Percentiles rank a stretch among this genome's conserved stretches.
These are phyloP conservation scores for Tribolium madens DNA, from an alignment of 1,140 invertebrate genomes.

Conservation along the genomic window DNA sequence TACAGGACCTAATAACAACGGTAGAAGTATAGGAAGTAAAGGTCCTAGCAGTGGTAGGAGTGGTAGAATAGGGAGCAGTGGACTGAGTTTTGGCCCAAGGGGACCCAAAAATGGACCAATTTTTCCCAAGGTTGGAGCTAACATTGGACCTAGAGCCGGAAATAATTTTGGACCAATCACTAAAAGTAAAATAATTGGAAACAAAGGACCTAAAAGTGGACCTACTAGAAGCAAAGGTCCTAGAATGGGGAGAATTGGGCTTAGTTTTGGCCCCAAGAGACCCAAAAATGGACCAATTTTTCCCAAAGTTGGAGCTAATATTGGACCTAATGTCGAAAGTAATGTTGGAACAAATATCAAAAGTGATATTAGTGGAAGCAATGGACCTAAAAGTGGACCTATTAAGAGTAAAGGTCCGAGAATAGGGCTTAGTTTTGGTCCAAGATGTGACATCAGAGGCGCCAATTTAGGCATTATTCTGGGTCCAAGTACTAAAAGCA, in stretches of 20 bases:
- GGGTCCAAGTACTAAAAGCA: neutral
- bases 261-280: neutral
- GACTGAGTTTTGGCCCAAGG: neutral
- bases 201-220: neutral
- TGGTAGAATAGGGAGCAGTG: neutral
- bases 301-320: too few species aligned
- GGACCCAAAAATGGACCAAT: neutral
- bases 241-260: neutral
- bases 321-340: too few species aligned
- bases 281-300: neutral
- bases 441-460: neutral
- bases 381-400: neutral
- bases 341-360: neutral
- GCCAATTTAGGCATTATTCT: neutral
- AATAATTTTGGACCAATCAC: neutral
- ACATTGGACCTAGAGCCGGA: too few species aligned
- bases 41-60: neutral
- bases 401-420: neutral
- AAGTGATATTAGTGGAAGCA: neutral
- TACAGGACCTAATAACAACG: neutral
- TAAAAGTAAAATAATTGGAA: neutral
- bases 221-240: neutral
- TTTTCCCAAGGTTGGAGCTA: too few species aligned
- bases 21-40: neutral
- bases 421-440: neutral